Percentiles rank a stretch among this genome's conserved stretches.
These are phyloP conservation scores for Sylvia atricapilla DNA, from an alignment of 2,113 vertebrate genomes.

Conservation along the genomic window DNA sequence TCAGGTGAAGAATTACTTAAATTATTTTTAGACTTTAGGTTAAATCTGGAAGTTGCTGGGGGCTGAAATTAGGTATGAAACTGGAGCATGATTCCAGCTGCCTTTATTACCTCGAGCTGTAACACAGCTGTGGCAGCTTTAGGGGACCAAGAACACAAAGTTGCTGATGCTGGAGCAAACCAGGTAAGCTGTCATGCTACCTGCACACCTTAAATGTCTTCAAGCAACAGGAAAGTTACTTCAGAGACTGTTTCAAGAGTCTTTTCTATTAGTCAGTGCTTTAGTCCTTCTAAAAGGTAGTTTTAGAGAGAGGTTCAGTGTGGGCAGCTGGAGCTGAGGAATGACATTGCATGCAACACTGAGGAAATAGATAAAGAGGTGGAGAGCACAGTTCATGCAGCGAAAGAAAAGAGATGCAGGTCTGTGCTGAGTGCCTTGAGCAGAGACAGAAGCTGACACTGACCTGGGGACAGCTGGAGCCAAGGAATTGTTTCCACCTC, in stretches of 20 bases:
- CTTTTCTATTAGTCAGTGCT: constrained; percentile 26
- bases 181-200: not conserved
- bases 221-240: not conserved
- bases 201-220: not conserved
- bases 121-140: not conserved
- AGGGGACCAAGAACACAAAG: not conserved
- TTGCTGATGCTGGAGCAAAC: not conserved
- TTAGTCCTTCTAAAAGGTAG: constrained; percentile 69
- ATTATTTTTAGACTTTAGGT: not conserved
- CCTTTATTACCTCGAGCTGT: not conserved
- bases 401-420: constrained; percentile 69
- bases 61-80: not conserved
- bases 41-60: not conserved
- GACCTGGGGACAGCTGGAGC: constrained; percentile 75
- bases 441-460: constrained; percentile 71
- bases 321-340: constrained; percentile 63
- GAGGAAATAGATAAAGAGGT: constrained; percentile 71
- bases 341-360: constrained; percentile 71
- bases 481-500: constrained; percentile 21
- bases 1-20: not conserved
- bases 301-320: constrained; percentile 45
- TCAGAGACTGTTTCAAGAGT: not conserved
- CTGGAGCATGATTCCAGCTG: not conserved
- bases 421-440: constrained; percentile 50
- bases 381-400: constrained; percentile 74